Evolutionary conservation across 2,113 vertebrate species (phyloP).

Genomic region (Stegostoma tigrinum): DNA sequence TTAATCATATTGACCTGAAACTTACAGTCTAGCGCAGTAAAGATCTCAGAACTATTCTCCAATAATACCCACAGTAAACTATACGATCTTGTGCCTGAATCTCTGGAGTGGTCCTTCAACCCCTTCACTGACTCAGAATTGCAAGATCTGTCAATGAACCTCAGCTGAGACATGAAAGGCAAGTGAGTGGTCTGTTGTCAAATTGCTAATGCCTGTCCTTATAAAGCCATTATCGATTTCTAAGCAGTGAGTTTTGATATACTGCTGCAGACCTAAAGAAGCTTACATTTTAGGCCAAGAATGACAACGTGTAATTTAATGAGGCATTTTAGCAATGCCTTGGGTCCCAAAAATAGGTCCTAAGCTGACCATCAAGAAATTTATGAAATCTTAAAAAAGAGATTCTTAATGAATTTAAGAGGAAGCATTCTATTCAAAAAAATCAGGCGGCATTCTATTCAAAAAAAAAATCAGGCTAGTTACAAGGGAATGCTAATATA

Average conservation of each 20-base stretch:
- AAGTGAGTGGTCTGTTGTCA: background rate
- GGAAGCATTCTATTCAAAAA: background rate
- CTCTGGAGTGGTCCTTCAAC: background rate
- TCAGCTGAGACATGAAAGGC: background rate
- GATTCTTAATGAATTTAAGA: background rate
- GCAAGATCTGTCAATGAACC: background rate
- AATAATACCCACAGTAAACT: background rate
- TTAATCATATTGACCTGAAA: background rate
- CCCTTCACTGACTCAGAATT: no score
- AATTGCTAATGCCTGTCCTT: background rate
- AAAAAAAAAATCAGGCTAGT: no score
- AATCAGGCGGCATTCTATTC: no score
- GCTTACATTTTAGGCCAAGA: background rate
- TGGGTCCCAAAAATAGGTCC: background rate
- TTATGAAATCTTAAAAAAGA: background rate
- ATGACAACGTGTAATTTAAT: background rate
- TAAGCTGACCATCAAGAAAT: background rate
- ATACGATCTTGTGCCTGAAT: background rate
- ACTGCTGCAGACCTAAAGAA: background rate
- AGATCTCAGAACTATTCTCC: background rate
- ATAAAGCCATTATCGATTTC: background rate
- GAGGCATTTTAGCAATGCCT: background rate
- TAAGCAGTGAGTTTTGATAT: background rate
- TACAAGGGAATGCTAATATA: background rate
- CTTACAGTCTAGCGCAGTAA: background rate